phyloP scores from a whole-genome alignment of 2,797 vertebrate genomes.

The Hemibagrus guttatus region DNA sequence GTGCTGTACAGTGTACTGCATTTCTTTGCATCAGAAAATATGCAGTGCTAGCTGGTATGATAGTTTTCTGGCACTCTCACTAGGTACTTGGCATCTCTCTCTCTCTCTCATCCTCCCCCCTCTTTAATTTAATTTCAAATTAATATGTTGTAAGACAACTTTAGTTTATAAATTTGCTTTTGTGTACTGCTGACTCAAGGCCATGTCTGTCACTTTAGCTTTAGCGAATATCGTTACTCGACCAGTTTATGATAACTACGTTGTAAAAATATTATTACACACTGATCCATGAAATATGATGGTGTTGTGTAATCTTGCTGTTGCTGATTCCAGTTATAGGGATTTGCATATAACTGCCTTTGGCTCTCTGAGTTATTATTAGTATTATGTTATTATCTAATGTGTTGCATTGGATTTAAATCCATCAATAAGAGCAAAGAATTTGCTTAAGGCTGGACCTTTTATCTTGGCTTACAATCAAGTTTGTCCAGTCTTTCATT shows the following conservation, averaged over 20 bases:
- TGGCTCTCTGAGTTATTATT: background rate
- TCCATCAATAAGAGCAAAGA: too few relatives aligned
- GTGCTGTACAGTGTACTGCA: background rate
- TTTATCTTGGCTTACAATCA: background rate
- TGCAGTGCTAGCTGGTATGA: background rate
- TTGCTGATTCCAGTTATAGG: background rate
- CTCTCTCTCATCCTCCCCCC: background rate
- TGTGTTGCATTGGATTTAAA: background rate
- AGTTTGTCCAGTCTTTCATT: background rate
- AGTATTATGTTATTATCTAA: background rate
- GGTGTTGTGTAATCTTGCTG: background rate
- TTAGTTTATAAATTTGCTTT: background rate
- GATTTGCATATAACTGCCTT: background rate
- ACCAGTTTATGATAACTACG: background rate
- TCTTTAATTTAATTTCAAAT: background rate
- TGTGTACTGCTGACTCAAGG: background rate
- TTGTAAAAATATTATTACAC: background rate
- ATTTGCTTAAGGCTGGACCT: background rate
- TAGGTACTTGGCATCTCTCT: background rate
- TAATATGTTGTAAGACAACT: background rate
- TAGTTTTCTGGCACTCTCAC: background rate
- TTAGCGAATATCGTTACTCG: background rate
- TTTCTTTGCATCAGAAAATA: background rate
- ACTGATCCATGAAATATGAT: background rate
- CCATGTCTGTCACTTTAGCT: background rate